A percentile compares a stretch with the other conserved stretches of the same genome.
Conservation (phyloP, 2,888 invertebrate genomes). For the Rhagonycha lutea region DNA sequence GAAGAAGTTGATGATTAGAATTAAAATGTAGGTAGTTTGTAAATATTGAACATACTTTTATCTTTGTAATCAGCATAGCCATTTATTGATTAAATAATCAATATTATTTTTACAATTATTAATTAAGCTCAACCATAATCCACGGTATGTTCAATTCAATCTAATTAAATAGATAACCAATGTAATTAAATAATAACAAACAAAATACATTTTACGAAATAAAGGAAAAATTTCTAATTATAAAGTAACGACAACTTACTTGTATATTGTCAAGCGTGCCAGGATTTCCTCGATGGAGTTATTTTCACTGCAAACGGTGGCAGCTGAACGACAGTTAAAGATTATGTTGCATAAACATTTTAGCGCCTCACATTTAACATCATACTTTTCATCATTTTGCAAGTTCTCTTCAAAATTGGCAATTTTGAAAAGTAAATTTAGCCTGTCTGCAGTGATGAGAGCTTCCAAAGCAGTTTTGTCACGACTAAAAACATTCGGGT, state of each 20-base stretch:
- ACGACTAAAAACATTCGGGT: slow-evolving; percentile 63
- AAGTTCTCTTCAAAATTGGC: slow-evolving; percentile 62
- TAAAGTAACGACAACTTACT: neutral
- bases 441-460: slow-evolving; percentile 69
- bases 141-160: too few relatives aligned
- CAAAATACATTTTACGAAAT: neutral
- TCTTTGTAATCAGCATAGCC: too few relatives aligned
- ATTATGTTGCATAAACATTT: slow-evolving; percentile 90
- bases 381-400: slow-evolving; percentile 53
- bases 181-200: neutral
- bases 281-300: slow-evolving; percentile 73
- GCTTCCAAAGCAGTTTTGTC: slow-evolving; percentile 75
- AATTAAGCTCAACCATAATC: too few relatives aligned
- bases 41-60: too few relatives aligned
- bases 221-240: neutral
- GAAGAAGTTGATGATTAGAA: too few relatives aligned
- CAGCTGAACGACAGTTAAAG: slow-evolving; percentile 72
- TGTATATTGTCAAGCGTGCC: slow-evolving; percentile 71
- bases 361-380: slow-evolving; percentile 74
- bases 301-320: slow-evolving; percentile 63
- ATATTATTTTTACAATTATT: too few relatives aligned
- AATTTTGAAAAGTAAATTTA: slow-evolving; percentile 68
- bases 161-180: too few relatives aligned
- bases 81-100: too few relatives aligned
- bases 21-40: too few relatives aligned